These are phyloP conservation scores for Scleropages formosus DNA, from an alignment of 2,797 vertebrate genomes.

Conservation along the genomic window DNA sequence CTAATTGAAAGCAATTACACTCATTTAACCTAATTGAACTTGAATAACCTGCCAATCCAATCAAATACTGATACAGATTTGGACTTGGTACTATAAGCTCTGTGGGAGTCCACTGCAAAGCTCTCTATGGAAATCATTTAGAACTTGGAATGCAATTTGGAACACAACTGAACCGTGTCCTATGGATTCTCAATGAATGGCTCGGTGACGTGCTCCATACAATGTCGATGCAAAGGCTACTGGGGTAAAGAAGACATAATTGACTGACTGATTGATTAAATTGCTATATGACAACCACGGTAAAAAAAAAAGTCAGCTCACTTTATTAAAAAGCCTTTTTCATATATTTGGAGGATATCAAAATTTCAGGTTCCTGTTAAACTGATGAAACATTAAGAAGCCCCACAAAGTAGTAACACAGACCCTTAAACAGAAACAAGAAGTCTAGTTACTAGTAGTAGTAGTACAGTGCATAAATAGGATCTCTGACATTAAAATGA, in stretches of 20 bases:
- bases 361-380: not conserved
- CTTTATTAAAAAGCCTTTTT: constrained; percentile 11
- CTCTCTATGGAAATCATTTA: not conserved
- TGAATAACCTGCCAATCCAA: not conserved
- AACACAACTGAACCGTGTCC: not conserved
- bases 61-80: not conserved
- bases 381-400: too few species aligned
- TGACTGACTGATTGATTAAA: not conserved
- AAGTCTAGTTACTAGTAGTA: too few species aligned
- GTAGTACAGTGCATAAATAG: too few species aligned
- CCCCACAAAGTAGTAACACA: too few species aligned
- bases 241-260: not conserved
- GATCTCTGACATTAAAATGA: too few species aligned
- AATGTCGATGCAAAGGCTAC: not conserved
- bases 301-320: constrained; percentile 6
- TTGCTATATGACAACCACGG: constrained; percentile 5
- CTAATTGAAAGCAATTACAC: constrained; percentile 19
- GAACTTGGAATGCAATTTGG: not conserved
- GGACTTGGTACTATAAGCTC: not conserved
- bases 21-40: constrained; percentile 25
- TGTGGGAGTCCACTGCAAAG: not conserved
- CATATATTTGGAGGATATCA: not conserved
- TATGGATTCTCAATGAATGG: not conserved
- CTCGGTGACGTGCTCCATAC: not conserved
- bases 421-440: too few species aligned